phyloP scores from a whole-genome alignment of 2,113 vertebrate species.

The Eubucco bourcierii region DNA sequence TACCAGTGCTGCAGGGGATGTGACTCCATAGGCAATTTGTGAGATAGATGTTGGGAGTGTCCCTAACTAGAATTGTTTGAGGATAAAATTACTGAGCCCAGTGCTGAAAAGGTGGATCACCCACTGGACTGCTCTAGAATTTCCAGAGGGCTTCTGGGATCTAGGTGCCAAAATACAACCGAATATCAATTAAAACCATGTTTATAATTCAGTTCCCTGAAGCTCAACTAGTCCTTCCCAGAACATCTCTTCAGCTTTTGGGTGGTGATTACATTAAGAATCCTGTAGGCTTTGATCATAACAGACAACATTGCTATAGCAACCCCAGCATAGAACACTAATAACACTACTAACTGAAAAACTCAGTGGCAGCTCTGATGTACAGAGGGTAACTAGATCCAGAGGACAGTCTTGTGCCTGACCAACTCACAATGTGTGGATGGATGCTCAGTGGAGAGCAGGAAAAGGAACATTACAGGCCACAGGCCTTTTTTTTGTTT shows the following conservation, averaged over 20 bases:
- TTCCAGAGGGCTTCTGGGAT: conserved; percentile 1
- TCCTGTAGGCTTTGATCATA: background rate
- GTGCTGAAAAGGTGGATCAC: conserved; percentile 33
- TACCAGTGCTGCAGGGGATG: conserved; percentile 58
- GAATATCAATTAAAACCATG: background rate
- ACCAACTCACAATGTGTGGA: background rate
- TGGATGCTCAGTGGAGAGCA: background rate
- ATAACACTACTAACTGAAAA: background rate
- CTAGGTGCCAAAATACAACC: background rate
- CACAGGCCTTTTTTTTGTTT: background rate
- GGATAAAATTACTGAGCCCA: conserved; percentile 32
- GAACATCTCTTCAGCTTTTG: background rate
- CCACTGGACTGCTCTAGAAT: conserved; percentile 1
- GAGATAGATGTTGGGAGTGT: conserved; percentile 69
- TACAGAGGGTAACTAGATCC: background rate
- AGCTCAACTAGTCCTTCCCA: background rate
- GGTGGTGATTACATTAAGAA: background rate
- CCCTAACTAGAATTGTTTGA: conserved; percentile 45
- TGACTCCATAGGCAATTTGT: conserved; percentile 61
- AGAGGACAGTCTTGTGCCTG: background rate
- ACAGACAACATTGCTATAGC: background rate
- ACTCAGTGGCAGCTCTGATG: background rate
- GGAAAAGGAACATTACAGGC: background rate
- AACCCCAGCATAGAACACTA: background rate
- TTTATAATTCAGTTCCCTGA: background rate